phyloP scores from a whole-genome alignment of 2,888 invertebrate species.

The Dicyrtoma fusca region DNA sequence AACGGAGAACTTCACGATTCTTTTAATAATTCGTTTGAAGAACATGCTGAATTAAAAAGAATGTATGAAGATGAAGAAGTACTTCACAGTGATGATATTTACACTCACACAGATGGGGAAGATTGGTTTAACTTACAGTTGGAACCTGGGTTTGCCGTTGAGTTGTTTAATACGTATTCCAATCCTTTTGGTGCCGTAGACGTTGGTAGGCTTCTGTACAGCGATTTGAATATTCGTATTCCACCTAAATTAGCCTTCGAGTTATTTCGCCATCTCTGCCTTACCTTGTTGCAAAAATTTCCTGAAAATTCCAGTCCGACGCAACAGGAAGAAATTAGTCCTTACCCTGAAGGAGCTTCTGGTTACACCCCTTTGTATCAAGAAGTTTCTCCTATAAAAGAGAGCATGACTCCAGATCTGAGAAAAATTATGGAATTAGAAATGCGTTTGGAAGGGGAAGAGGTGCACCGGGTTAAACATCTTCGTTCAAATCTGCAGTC shows the following conservation, averaged over 20 bases:
- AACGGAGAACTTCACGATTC: not conserved
- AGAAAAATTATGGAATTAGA: slow-evolving; percentile 28
- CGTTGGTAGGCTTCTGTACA: not conserved
- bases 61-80: not conserved
- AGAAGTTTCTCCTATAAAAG: not conserved
- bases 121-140: slow-evolving; percentile 22
- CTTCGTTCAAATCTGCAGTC: slow-evolving; percentile 10
- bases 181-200: slow-evolving; percentile 24
- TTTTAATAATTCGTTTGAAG: not conserved
- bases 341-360: not conserved
- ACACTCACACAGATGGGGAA: not conserved
- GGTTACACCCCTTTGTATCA: not conserved
- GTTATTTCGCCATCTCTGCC: slow-evolving; percentile 27
- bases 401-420: slow-evolving; percentile 6
- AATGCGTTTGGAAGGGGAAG: slow-evolving; percentile 29
- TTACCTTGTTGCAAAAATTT: slow-evolving; percentile 17
- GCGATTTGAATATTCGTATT: slow-evolving; percentile 18
- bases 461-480: slow-evolving; percentile 5
- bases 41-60: too few relatives aligned
- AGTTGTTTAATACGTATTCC: slow-evolving; percentile 17
- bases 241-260: slow-evolving; percentile 24
- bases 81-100: slow-evolving; percentile 14
- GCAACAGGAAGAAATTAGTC: not conserved
- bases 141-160: slow-evolving; percentile 5
- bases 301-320: slow-evolving; percentile 17